These are phyloP conservation scores for Apamea epomidion DNA, from an alignment of 2,888 invertebrate species.

Conservation along the genomic window DNA sequence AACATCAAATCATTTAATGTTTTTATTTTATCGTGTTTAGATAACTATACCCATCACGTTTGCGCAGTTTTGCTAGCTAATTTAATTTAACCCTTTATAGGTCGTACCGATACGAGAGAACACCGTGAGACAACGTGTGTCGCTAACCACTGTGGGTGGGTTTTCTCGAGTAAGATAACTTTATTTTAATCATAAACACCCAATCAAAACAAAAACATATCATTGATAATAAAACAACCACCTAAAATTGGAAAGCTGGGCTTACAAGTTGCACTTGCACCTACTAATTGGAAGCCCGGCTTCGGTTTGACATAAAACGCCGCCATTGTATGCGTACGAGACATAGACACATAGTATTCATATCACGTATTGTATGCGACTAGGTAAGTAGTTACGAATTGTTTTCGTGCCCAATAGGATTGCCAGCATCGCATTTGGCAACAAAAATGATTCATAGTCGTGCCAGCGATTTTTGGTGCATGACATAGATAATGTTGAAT, in stretches of 20 bases:
- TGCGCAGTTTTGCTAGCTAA: too few relatives aligned
- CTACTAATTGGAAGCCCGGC: neutral
- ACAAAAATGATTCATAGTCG: slow-evolving; percentile 20
- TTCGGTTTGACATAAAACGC: neutral
- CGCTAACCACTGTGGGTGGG: neutral
- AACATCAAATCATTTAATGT: too few relatives aligned
- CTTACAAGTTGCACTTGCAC: neutral
- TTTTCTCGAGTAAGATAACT: too few relatives aligned
- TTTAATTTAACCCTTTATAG: too few relatives aligned
- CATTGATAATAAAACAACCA: neutral
- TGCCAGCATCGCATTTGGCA: slow-evolving; percentile 29
- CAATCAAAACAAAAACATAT: neutral
- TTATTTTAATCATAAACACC: too few relatives aligned
- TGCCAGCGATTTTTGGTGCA: slow-evolving; percentile 7
- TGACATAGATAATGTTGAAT: too few relatives aligned
- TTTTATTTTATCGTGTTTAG: too few relatives aligned
- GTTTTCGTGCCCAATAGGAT: slow-evolving; percentile 14
- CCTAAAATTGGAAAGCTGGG: neutral
- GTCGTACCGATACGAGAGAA: too few relatives aligned
- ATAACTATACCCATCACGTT: too few relatives aligned
- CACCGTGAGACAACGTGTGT: neutral
- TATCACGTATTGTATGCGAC: slow-evolving; percentile 30
- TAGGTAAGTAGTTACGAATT: slow-evolving; percentile 19
- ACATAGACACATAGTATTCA: slow-evolving; percentile 5
- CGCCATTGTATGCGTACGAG: too few relatives aligned